Percentiles rank a stretch among this genome's conserved stretches.
Conservation (phyloP, 2,888 invertebrate species). For the Mythimna albipuncta region DNA sequence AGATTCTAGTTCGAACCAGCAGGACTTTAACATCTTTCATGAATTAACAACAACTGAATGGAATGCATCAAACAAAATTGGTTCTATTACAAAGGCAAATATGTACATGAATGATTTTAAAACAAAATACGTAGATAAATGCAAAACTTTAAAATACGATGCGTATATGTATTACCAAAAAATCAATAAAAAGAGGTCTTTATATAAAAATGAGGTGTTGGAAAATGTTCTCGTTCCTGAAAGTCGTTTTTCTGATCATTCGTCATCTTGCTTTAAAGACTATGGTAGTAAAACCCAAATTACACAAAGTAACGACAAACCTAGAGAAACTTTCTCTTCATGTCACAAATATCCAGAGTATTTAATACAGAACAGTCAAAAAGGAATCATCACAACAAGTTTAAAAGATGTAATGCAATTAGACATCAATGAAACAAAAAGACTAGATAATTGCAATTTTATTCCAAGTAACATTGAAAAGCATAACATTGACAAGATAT, state of each 20-base stretch:
- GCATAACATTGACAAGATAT: neutral
- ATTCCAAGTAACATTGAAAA: constrained; percentile 1
- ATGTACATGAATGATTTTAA: constrained; percentile 5
- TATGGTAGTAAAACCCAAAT: constrained; percentile 24
- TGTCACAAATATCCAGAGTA: constrained; percentile 55
- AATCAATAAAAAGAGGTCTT: constrained; percentile 23
- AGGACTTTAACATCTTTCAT: neutral
- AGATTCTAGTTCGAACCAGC: constrained; percentile 8
- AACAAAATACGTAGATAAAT: constrained; percentile 8
- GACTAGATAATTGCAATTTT: constrained; percentile 23
- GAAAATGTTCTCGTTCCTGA: constrained; percentile 15
- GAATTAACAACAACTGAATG: constrained; percentile 16
- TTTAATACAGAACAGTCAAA: constrained; percentile 52
- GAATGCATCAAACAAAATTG: constrained; percentile 6
- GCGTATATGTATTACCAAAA: constrained; percentile 33
- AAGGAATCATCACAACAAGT: constrained; percentile 52
- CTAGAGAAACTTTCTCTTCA: constrained; percentile 55
- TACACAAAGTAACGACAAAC: constrained; percentile 32
- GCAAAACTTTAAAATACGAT: constrained; percentile 29
- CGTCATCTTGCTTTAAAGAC: constrained; percentile 44
- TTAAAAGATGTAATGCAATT: constrained; percentile 55
- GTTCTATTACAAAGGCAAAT: constrained; percentile 8
- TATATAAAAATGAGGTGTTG: constrained; percentile 29
- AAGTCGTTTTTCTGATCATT: constrained; percentile 40
- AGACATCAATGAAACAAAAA: constrained; percentile 35